These are phyloP conservation scores for Ibidorhyncha struthersii DNA, from an alignment of 2,113 vertebrate genomes.

Conservation along the genomic window DNA sequence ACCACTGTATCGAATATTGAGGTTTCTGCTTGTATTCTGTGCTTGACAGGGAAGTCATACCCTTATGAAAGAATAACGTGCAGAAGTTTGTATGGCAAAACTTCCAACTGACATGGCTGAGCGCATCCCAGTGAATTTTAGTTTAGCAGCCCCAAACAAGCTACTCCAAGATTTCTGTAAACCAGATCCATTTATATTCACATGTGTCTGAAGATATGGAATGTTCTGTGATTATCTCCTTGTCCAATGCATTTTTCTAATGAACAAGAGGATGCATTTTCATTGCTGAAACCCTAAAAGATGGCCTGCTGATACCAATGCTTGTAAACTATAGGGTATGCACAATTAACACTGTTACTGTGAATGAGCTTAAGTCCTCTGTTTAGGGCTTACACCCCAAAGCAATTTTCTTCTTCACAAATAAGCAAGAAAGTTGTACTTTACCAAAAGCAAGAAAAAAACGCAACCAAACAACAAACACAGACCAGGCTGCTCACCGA, in stretches of 20 bases:
- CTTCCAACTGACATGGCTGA: not conserved
- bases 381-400: not conserved
- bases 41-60: not conserved
- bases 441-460: not conserved
- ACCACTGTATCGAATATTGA: not conserved
- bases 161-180: not conserved
- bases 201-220: not conserved
- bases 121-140: not conserved
- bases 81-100: not conserved
- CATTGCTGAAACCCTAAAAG: not conserved
- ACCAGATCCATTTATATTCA: not conserved
- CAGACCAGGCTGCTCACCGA: not conserved
- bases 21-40: not conserved
- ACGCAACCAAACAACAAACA: not conserved
- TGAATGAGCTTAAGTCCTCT: not conserved
- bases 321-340: not conserved
- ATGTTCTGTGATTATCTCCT: not conserved
- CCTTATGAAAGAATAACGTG: not conserved
- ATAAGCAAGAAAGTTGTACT: not conserved
- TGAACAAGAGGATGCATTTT: not conserved
- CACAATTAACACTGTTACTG: not conserved
- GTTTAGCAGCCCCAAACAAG: not conserved
- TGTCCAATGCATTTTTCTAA: not conserved
- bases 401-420: not conserved
- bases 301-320: not conserved